phyloP scores from a whole-genome alignment of 2,113 vertebrate genomes.

The Chaetodon auriga region DNA sequence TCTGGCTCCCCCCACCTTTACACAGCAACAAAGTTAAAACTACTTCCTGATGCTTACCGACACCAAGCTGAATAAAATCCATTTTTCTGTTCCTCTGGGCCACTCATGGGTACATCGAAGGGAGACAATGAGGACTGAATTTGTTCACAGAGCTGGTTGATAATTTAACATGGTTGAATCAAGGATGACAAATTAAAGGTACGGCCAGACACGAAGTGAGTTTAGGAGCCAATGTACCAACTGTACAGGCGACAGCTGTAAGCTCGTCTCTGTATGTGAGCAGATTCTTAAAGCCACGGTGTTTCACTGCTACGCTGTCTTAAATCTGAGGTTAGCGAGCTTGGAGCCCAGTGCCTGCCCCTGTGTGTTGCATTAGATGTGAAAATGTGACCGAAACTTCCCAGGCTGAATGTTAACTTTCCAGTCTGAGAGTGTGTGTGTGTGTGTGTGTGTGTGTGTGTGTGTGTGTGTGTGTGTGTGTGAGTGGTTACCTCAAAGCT shows the following conservation, averaged over 20 bases:
- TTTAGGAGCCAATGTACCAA: background rate
- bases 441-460: too few species aligned
- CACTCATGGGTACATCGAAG: background rate
- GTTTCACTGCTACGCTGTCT: too few species aligned
- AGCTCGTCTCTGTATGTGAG: background rate
- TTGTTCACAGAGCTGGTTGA: background rate
- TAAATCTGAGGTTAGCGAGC: too few species aligned
- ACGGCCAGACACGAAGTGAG: background rate
- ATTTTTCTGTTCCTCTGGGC: background rate
- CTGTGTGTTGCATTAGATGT: too few species aligned
- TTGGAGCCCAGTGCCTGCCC: too few species aligned
- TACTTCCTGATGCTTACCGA: background rate
- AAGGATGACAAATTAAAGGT: background rate
- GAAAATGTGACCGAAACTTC: too few species aligned
- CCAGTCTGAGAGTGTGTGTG: too few species aligned
- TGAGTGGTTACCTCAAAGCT: too few species aligned
- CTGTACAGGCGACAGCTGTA: background rate
- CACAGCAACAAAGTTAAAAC: background rate
- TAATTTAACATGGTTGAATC: background rate
- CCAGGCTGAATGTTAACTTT: too few species aligned
- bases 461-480: too few species aligned
- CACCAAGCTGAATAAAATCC: background rate
- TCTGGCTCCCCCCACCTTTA: background rate
- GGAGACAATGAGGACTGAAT: background rate
- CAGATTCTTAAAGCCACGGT: background rate